Base-by-base conservation (phyloP, 2,113 vertebrate species). In the Procavia capensis region DNA sequence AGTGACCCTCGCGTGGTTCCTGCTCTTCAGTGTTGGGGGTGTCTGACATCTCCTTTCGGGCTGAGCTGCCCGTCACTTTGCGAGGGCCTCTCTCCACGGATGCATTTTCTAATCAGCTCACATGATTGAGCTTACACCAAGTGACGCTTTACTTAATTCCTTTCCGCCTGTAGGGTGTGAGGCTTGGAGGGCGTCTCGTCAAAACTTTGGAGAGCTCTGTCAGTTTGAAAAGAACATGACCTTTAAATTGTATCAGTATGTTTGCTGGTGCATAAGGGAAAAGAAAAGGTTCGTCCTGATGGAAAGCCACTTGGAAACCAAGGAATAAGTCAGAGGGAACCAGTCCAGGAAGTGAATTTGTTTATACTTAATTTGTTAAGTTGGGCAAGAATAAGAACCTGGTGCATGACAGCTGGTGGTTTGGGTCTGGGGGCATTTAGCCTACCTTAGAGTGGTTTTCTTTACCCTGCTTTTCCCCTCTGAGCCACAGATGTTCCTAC, bases 161-260 rank as follows among this genome's bases (percentile, higher is more conserved):
- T 98, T 98, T 98, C 98, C 92, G 97, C 99, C 98, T 98, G 98
- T 98, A 95, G 96, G 97, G 98, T 97, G 98, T 98, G 98, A 98
- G 99, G 99, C 99, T 99, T 98, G 98, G 98, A 99, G 99, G 99
- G 99, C 99, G 99, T 98, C 99, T 99, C 99, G 98, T 99, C 99
- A 99, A 99, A 99, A 99, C 99, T 99, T 99, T 99, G 99, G 99
- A 99, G 99, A 99, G 99, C 98, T 99, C 99, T 99, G 99, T 99
- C 99, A 99, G 99, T 99, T 99, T 99, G 99, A 99, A 99, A 99
- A 99, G 99, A 99, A 99, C 99, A 99, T 99, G 99, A 99, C 99
- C 99, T 99, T 99, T 99, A 99, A 99, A 99, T 99, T 98, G 99
- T 99, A 99, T 99, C 99, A 99, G 99, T 99, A 99, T 99, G 99